Evolutionary conservation across 1,140 invertebrate genomes (phyloP), one percentile per base, ranked within the genome.

Genomic region (Musca domestica): DNA sequence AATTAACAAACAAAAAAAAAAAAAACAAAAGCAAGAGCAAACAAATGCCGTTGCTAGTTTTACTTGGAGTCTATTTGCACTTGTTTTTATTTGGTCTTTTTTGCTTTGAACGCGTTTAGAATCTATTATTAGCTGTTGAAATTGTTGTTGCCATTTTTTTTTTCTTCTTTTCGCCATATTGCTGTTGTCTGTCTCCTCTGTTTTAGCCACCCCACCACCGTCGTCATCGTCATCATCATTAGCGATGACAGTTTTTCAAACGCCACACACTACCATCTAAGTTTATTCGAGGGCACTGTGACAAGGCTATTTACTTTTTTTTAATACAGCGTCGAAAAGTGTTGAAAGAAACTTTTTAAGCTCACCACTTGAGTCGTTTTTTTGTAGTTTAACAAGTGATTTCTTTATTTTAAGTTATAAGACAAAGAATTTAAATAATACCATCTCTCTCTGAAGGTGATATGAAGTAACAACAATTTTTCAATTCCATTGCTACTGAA

Each of bases 221-320:
- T 30, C 27, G 27, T 30, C 27, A 30, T 30, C 27, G 9, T 30
- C 27, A 30, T 30, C 27, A 30, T 41, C 34, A 10, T 7, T 10
- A 10, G 2, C 34, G 34, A 41, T 41, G 34, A 41, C 34, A 41
- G 34, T 41, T 41, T 41, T 41, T 5, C 34, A 41, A 41, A 41
- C 34, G 34, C 34, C 34, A 41, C 34, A 30, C 3, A 41, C 34
- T 41, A 41, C 34, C 34, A 25, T 56, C 52, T 56, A 56, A 56
- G 52, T 56, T 56, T 56, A 56, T 56, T 56, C 25, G 52, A 27
- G 52, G 52, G 52, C 52, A 56, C 52, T 27, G 52, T 56, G 23
- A 56, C 52, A 56, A 56, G 52, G 52, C 22, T 56, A 6, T 54
- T 54, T 15, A 51, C 17, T 51, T 20, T 20, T 48, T 14, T 48